Percentiles rank a stretch among this genome's conserved stretches.
phyloP scores from a whole-genome alignment of 2,113 vertebrate genomes.

The Equus przewalskii region DNA sequence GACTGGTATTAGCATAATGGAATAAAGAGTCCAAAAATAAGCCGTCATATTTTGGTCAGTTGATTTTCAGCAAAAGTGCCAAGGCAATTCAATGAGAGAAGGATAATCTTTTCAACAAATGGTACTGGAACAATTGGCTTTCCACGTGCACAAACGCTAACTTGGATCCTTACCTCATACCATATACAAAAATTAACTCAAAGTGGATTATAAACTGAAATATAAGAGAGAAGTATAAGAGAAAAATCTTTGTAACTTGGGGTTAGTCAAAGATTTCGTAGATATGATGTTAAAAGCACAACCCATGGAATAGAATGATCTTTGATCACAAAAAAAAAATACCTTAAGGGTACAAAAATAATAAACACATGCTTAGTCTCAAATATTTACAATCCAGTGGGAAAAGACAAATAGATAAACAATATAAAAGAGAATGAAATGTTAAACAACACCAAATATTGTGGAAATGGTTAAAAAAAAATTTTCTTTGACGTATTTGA shows the following conservation, averaged over 20 bases:
- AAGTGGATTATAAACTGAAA: neutral
- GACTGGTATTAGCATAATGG: neutral
- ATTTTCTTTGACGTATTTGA: too few species aligned
- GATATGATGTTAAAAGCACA: neutral
- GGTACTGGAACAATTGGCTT: neutral
- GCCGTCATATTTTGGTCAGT: neutral
- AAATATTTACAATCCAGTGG: slow-evolving; percentile 7
- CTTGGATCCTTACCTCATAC: neutral
- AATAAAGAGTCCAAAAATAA: neutral
- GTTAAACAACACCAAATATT: too few species aligned
- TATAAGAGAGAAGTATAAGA: neutral
- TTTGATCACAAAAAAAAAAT: too few species aligned
- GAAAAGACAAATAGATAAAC: slow-evolving; percentile 23
- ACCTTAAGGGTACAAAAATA: slow-evolving; percentile 21
- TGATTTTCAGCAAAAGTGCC: neutral
- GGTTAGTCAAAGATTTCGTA: neutral
- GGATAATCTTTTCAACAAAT: neutral
- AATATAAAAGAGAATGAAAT: neutral
- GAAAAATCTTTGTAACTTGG: neutral
- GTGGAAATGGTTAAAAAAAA: too few species aligned
- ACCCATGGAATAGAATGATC: too few species aligned
- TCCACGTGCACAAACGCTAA: neutral
- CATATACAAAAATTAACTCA: neutral
- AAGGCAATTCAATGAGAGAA: neutral
- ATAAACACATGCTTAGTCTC: neutral